A percentile compares a stretch with the other conserved stretches of the same genome.
These are phyloP conservation scores for Tetragonula carbonaria DNA, from an alignment of 2,888 invertebrate genomes.

Conservation along the genomic window DNA sequence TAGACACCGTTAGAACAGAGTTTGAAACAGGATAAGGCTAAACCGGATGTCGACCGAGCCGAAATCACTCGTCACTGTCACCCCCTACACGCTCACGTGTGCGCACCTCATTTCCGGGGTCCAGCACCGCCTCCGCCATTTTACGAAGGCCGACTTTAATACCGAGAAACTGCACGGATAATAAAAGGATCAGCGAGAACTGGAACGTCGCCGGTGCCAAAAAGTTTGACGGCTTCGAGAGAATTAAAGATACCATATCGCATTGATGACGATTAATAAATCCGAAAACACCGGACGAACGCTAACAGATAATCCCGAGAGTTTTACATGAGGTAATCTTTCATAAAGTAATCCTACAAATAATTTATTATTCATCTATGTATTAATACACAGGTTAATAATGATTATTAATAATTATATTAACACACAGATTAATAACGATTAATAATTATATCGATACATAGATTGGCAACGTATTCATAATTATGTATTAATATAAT, in stretches of 20 bases:
- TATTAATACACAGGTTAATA: no score
- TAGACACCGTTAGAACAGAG: constrained; percentile 11
- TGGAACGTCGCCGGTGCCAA: constrained; percentile 48
- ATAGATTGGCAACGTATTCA: no score
- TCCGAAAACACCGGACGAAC: constrained; percentile 38
- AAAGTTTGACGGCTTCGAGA: constrained; percentile 47
- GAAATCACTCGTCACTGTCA: background rate
- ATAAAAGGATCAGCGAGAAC: constrained; percentile 56
- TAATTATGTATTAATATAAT: no score
- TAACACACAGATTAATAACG: no score
- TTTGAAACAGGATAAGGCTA: constrained; percentile 27
- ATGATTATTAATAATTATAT: no score
- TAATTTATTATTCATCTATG: no score
- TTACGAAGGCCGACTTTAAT: constrained; percentile 52
- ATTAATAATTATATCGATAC: no score
- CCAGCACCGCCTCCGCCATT: constrained; percentile 37
- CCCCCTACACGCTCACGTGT: background rate
- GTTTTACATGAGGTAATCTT: background rate
- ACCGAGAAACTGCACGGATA: constrained; percentile 45
- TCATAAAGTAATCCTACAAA: no score
- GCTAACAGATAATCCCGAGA: constrained; percentile 15
- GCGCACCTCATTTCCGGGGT: constrained; percentile 30
- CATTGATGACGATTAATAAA: constrained; percentile 11
- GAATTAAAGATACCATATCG: constrained; percentile 41
- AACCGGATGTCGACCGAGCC: constrained; percentile 9